Evolutionary conservation across 2,113 vertebrate species (phyloP), one percentile per base, ranked within the genome.

Genomic region (Trematocara unimaculatum): DNA sequence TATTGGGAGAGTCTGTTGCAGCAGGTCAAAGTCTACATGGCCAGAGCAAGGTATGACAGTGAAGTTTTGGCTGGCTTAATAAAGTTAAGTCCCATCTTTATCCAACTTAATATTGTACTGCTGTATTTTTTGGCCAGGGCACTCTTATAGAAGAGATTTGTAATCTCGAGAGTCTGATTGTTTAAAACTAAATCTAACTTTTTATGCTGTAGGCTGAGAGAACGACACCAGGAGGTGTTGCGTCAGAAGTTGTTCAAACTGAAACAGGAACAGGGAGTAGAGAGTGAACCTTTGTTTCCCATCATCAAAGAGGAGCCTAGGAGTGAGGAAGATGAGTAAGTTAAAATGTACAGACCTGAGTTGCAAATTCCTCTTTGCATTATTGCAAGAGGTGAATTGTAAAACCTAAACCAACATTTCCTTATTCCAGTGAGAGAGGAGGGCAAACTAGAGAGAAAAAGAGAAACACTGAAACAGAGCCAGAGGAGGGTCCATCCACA

Each of bases 1-100:
- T 99, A 99, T 96, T 99, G 99, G 99, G 99, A 99, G 94, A 99
- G 98, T 88, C 95, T 99, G 18, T 93, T 99, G 88, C 98, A 99
- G 94, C 98, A 99, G 93, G 97, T 99, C 47, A 97, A 98, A 1
- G 98, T 99, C 5, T 99, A 98, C 90, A 98, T 99, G 98, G 98
- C 98, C 15, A 96, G 98, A 45, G 99, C 99, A 53, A 97, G 98
- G 98, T 99, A 90, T 60, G 94, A 47, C 55, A 93, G 8, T 35
- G 45, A 5, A 5, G 51, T 51, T 38, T 62, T 62, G 58, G 58
- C 29, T 62, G 29, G 8, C 29, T 35, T 62, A 62, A 62, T 62
- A 35, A 62, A 62, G 58, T 18, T 62, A 1, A 62, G 58, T 62
- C 15, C 58, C 58, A 62, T 62, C 15, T 62, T 13, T 38, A 20